phyloP scores from a whole-genome alignment of 2,797 vertebrate species.

The Leucoraja ocellata region DNA sequence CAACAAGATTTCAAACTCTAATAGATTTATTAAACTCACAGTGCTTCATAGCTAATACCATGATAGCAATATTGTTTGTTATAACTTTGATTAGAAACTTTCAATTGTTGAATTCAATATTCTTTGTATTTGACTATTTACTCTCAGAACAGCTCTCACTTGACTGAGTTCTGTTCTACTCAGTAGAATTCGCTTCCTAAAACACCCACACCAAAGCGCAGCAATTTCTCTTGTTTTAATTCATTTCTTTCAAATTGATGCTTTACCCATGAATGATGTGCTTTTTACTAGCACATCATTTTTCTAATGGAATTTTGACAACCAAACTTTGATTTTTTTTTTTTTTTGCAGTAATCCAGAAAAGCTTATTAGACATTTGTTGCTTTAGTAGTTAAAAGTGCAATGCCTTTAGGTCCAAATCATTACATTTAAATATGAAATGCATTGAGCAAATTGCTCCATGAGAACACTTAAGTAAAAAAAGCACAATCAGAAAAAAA shows the following conservation, averaged over 20 bases:
- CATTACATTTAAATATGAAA: slow-evolving; percentile 12
- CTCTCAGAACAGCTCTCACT: neutral
- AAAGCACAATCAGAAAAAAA: neutral
- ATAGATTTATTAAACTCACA: neutral
- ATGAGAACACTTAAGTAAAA: neutral
- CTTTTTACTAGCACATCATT: neutral
- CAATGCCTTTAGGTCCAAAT: slow-evolving; percentile 11
- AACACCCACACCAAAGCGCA: neutral
- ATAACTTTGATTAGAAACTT: neutral
- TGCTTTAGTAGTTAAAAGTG: slow-evolving; percentile 12
- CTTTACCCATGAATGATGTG: neutral
- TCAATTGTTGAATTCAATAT: neutral
- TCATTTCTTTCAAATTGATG: slow-evolving; percentile 17
- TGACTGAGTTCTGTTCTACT: neutral
- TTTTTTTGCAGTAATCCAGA: neutral
- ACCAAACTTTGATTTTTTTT: neutral
- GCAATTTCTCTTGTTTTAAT: neutral
- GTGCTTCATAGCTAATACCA: neutral
- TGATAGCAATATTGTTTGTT: neutral
- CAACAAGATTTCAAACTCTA: neutral
- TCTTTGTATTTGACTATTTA: neutral
- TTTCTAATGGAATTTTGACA: neutral
- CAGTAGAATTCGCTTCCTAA: neutral
- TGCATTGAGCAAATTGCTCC: neutral
- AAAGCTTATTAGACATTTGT: neutral